These are phyloP conservation scores for Caenorhabditis afra DNA, from an alignment of 2,888 invertebrate genomes.

Conservation along the genomic window DNA sequence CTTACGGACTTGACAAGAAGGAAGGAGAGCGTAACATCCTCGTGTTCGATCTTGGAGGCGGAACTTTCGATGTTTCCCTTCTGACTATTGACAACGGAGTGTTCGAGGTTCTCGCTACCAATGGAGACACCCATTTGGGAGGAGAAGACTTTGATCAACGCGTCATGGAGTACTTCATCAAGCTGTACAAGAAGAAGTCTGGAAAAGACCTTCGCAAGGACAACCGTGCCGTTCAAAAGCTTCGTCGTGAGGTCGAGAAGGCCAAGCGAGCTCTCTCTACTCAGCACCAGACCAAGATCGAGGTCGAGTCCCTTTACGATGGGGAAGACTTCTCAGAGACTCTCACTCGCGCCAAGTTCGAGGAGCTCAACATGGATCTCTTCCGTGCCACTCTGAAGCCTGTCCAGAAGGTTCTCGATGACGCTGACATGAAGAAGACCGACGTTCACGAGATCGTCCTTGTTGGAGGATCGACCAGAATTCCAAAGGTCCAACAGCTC, in stretches of 20 bases:
- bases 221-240: conserved; percentile 81
- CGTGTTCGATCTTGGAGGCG: conserved; percentile 74
- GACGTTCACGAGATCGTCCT: conserved; percentile 98
- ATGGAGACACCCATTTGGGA: conserved; percentile 4
- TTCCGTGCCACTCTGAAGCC: conserved; percentile 93
- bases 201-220: conserved; percentile 81
- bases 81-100: conserved; percentile 9
- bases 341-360: conserved; percentile 95
- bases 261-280: conserved; percentile 88
- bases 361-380: conserved; percentile 81
- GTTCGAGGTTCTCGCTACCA: conserved; percentile 7
- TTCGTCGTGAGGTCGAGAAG: conserved; percentile 81
- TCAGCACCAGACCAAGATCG: conserved; percentile 90
- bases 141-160: conserved; percentile 19
- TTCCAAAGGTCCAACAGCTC: conserved; percentile 91
- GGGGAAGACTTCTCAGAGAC: conserved; percentile 99
- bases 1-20: conserved; percentile 5
- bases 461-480: conserved; percentile 98
- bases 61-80: conserved; percentile 3
- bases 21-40: conserved; percentile 9
- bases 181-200: conserved; percentile 84
- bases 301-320: conserved; percentile 94
- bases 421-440: conserved; percentile 98
- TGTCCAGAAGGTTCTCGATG: conserved; percentile 94
- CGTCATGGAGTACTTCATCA: conserved; percentile 92